Base-by-base conservation (phyloP, 1,140 invertebrate genomes). In the Brachionus calyciflorus region DNA sequence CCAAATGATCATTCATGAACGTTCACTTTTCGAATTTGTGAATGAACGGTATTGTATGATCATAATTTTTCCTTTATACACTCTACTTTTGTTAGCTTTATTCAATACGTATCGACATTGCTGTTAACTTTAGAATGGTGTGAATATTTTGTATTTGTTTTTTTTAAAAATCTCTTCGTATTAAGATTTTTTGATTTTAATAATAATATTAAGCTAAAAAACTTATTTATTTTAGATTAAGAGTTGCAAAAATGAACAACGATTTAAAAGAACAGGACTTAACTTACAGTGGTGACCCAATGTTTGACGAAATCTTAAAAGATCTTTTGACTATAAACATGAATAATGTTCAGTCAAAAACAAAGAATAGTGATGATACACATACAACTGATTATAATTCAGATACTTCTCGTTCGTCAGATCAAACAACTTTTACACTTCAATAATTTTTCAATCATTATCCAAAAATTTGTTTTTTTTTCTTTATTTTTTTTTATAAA, bases 161-260 rank as follows among this genome's bases (percentile, higher is more conserved):
- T n/a, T n/a, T n/a, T n/a, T n/a, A n/a, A n/a, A n/a, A n/a, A n/a
- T n/a, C n/a, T n/a, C n/a, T n/a, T n/a, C n/a, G n/a, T n/a, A n/a
- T n/a, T n/a, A n/a, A n/a, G n/a, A n/a, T n/a, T n/a, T n/a, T n/a
- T n/a, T n/a, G n/a, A n/a, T n/a, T n/a, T n/a, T n/a, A n/a, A n/a
- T n/a, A n/a, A n/a, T n/a, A n/a, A n/a, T n/a, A n/a, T n/a, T n/a
- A n/a, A n/a, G n/a, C n/a, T 37, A 37, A 37, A 37, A 37, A 17
- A 70, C 10, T 46, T 9, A 4, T 30, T 73, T 49, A 24, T 14
- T 19, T 33, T 5, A 73, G 69, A 33, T 33, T 73, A 33, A 49
- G 69, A 73, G 69, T 73, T 10, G 69, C 69, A 7, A 73, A 55
- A 41, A 73, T 73, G 69, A 73, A 73, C n/a, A 73, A 73, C 19